Conservation (phyloP, 1,140 invertebrate species). For the Amphibalanus amphitrite region DNA sequence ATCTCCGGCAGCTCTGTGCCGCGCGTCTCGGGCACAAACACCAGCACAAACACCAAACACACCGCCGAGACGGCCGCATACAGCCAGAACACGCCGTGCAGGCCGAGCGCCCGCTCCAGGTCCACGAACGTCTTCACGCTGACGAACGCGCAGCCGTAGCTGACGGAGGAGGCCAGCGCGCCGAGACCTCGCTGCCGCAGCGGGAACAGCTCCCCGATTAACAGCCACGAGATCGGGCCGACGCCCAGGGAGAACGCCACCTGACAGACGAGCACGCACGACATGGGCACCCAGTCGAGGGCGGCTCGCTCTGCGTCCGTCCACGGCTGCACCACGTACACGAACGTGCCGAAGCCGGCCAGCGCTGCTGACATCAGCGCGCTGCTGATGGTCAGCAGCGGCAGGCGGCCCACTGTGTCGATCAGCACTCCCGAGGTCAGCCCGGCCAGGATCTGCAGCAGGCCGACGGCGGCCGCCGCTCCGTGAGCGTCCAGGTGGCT, state of each 20-base stretch:
- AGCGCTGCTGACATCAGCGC: slow-evolving; percentile 64
- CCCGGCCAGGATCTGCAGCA: slow-evolving; percentile 56
- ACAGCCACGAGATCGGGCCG: slow-evolving; percentile 70
- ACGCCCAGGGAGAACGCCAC: slow-evolving; percentile 71
- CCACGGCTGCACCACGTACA: slow-evolving; percentile 34
- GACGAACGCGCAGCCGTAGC: slow-evolving; percentile 70
- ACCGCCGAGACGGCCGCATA: slow-evolving; percentile 65
- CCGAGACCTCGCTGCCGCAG: slow-evolving; percentile 64
- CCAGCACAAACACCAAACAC: slow-evolving; percentile 62
- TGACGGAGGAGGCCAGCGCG: slow-evolving; percentile 62
- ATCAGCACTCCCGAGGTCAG: slow-evolving; percentile 58
- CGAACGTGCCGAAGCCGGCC: slow-evolving; percentile 57
- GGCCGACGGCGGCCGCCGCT: slow-evolving; percentile 56
- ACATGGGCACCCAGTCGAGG: slow-evolving; percentile 58
- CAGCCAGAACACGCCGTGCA: slow-evolving; percentile 71
- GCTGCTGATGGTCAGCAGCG: slow-evolving; percentile 53
- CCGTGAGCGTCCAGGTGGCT: slow-evolving; percentile 54
- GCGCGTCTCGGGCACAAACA: slow-evolving; percentile 79
- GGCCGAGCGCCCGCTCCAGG: slow-evolving; percentile 50
- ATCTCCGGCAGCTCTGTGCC: slow-evolving; percentile 74
- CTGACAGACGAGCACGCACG: slow-evolving; percentile 60
- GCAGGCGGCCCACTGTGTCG: slow-evolving; percentile 55
- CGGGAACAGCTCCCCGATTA: slow-evolving; percentile 74
- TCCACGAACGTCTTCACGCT: slow-evolving; percentile 74
- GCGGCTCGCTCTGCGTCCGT: slow-evolving; percentile 22